A percentile compares a stretch with the other conserved stretches of the same genome.
These are phyloP conservation scores for Chloropsis hardwickii DNA, from an alignment of 2,113 vertebrate species.

Conservation along the genomic window DNA sequence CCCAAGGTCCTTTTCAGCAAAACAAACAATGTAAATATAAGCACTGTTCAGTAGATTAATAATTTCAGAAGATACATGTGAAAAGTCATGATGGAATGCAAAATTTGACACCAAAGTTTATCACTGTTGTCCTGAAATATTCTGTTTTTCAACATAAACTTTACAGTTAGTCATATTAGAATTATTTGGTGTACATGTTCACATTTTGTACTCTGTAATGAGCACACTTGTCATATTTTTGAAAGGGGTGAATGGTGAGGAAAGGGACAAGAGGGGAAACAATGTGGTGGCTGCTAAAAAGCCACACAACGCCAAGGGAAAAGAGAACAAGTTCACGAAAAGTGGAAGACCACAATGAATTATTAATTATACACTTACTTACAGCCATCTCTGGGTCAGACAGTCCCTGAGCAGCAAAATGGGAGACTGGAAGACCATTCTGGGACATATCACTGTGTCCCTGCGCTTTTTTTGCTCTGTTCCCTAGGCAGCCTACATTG, in stretches of 20 bases:
- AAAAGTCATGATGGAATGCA: neutral
- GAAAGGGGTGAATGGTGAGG: neutral
- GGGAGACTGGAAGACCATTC: neutral
- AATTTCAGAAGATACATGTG: neutral
- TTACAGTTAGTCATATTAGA: neutral
- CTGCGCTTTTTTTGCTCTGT: neutral
- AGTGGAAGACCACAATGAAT: constrained; percentile 8
- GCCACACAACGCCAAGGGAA: neutral
- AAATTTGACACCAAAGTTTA: neutral
- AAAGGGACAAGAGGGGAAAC: neutral
- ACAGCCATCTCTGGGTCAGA: neutral
- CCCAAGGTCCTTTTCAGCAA: neutral
- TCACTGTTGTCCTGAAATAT: neutral
- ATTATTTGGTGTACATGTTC: neutral
- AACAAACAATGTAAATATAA: neutral
- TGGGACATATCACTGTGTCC: neutral
- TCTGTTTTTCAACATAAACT: neutral
- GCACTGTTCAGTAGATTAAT: neutral
- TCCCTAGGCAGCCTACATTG: neutral
- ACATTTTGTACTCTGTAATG: neutral
- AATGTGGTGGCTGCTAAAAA: neutral
- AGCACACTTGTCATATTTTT: neutral
- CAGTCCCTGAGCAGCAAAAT: neutral
- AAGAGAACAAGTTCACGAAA: neutral
- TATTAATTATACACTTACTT: constrained; percentile 17